Conservation (phyloP, 1,140 invertebrate genomes). For the Notospermus geniculatus region DNA sequence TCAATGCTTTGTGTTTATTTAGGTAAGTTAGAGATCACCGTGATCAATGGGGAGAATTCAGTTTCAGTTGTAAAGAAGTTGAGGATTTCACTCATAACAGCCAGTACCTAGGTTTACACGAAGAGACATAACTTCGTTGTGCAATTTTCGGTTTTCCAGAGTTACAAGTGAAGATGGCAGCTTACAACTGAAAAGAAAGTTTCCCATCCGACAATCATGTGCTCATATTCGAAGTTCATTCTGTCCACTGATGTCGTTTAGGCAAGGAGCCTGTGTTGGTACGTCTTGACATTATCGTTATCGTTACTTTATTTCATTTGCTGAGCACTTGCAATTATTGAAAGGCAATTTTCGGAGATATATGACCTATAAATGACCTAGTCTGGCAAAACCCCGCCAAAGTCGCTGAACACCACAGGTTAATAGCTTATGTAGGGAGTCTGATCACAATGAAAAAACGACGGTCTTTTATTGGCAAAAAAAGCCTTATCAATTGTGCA, state of each 20-base stretch:
- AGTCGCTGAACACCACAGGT: too few relatives aligned
- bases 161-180: conserved; percentile 67
- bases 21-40: conserved; percentile 50
- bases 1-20: conserved; percentile 71
- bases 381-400: too few relatives aligned
- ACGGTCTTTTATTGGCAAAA: too few relatives aligned
- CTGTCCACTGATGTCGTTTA: conserved; percentile 77
- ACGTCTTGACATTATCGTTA: conserved; percentile 52
- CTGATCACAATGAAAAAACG: too few relatives aligned
- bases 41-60: conserved; percentile 2
- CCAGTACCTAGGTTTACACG: not conserved
- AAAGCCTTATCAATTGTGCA: too few relatives aligned
- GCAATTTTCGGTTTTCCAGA: too few relatives aligned
- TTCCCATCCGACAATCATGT: conserved; percentile 65
- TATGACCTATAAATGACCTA: too few relatives aligned
- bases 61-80: not conserved
- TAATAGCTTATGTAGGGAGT: too few relatives aligned
- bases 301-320: too few relatives aligned
- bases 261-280: conserved; percentile 75
- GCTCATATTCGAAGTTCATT: conserved; percentile 73
- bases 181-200: conserved; percentile 65
- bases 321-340: too few relatives aligned
- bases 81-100: not conserved
- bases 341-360: too few relatives aligned
- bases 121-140: too few relatives aligned